Percentiles rank a stretch among this genome's conserved stretches.
Conservation (phyloP, 2,797 vertebrate species). For the Helarctos malayanus region DNA sequence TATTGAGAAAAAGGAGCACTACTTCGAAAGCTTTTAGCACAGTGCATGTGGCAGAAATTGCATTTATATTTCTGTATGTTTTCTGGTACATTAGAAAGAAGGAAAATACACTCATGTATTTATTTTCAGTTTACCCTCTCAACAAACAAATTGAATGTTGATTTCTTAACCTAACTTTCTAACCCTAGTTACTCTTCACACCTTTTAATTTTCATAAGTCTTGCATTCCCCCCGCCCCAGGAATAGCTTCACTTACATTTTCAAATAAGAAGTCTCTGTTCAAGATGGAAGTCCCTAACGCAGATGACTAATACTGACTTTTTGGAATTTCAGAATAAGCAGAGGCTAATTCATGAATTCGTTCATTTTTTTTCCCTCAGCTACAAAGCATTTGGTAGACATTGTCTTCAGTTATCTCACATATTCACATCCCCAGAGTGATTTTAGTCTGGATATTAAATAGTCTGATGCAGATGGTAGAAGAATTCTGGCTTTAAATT, state of each 20-base stretch:
- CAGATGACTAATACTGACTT: not conserved
- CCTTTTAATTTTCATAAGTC: slow-evolving; percentile 40
- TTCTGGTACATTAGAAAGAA: not conserved
- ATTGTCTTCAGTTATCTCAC: slow-evolving; percentile 18
- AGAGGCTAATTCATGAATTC: slow-evolving; percentile 63
- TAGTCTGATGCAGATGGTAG: slow-evolving; percentile 63
- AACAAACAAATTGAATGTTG: slow-evolving; percentile 49
- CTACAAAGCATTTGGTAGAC: slow-evolving; percentile 13
- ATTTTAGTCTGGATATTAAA: slow-evolving; percentile 64
- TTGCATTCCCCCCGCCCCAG: not conserved
- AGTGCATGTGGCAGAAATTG: not conserved
- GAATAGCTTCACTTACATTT: slow-evolving; percentile 38
- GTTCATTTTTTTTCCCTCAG: slow-evolving; percentile 17
- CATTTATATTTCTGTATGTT: not conserved
- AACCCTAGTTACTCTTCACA: slow-evolving; percentile 27
- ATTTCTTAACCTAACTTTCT: slow-evolving; percentile 40
- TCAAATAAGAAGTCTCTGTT: not conserved
- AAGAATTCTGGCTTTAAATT: slow-evolving; percentile 62
- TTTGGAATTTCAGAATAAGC: slow-evolving; percentile 64
- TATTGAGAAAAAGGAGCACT: not conserved
- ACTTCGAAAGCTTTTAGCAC: not conserved
- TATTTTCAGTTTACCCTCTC: slow-evolving; percentile 45
- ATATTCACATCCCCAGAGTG: slow-evolving; percentile 17
- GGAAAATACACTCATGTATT: not conserved
- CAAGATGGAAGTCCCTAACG: slow-evolving; percentile 7